phyloP scores from a whole-genome alignment of 2,888 invertebrate species.

The Philhelius pedissequus region DNA sequence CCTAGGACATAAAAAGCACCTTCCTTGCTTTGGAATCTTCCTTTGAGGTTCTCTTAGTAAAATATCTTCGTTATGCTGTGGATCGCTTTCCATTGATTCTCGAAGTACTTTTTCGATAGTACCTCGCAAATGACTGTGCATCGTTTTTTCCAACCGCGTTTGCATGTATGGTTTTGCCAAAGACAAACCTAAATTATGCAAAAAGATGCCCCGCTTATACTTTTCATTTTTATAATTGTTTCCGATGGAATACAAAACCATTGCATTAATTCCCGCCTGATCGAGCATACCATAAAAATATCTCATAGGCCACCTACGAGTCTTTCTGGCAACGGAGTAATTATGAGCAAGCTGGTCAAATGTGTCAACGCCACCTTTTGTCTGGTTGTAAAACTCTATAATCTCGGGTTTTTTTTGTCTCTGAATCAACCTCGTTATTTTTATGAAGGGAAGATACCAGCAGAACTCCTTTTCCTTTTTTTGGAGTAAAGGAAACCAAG shows the following conservation, averaged over 20 bases:
- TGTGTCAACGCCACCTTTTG: constrained; percentile 18
- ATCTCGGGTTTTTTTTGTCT: constrained; percentile 28
- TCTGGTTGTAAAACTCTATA: constrained; percentile 4
- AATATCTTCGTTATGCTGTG: no score
- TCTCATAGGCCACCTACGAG: not conserved
- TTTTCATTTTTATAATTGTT: not conserved
- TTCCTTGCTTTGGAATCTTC: constrained; percentile 17
- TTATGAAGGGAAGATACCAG: constrained; percentile 28
- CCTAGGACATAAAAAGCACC: constrained; percentile 13
- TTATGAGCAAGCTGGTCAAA: constrained; percentile 40
- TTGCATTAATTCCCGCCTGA: constrained; percentile 9
- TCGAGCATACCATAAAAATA: constrained; percentile 23
- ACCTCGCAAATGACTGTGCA: no score
- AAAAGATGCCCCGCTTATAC: not conserved
- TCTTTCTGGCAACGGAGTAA: not conserved
- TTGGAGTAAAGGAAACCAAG: not conserved
- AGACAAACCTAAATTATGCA: not conserved
- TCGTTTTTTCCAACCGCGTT: not conserved
- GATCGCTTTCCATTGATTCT: no score
- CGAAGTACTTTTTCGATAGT: no score
- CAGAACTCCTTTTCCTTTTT: constrained; percentile 43
- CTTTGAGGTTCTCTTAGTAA: not conserved
- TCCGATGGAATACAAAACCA: not conserved
- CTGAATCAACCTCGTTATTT: constrained; percentile 3
- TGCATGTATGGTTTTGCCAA: not conserved